Evolutionary conservation across 2,113 vertebrate genomes (phyloP).

Genomic region (Oreochromis niloticus): DNA sequence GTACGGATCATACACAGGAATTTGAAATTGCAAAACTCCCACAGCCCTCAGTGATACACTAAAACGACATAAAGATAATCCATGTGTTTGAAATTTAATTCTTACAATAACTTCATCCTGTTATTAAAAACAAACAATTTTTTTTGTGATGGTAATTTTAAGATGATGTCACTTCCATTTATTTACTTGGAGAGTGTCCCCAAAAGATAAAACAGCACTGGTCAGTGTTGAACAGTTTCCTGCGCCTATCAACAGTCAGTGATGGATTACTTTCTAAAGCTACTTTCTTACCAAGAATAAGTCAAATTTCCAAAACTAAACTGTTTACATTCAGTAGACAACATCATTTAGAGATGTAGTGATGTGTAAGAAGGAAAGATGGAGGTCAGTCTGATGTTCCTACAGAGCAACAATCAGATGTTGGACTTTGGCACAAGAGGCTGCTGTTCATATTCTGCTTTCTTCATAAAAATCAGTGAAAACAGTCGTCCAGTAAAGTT

Average conservation of each 20-base stretch:
- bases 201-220: neutral
- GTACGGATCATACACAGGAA: fast-evolving
- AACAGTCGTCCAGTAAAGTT: no score
- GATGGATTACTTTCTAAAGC: no score
- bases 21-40: neutral
- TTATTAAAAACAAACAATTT: fast-evolving
- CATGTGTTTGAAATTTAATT: neutral
- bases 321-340: no score
- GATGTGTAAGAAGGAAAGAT: no score
- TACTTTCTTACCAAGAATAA: no score
- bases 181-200: neutral
- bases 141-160: neutral
- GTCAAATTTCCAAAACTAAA: no score
- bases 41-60: neutral
- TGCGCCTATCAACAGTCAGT: fast-evolving
- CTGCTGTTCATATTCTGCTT: no score
- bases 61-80: neutral
- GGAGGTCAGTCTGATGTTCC: no score
- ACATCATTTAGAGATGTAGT: no score
- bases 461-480: no score
- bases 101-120: neutral
- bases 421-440: no score
- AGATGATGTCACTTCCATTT: neutral
- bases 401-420: no score
- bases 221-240: neutral